Conservation (phyloP, 2,888 invertebrate species). For the Catotricha subobsoleta region DNA sequence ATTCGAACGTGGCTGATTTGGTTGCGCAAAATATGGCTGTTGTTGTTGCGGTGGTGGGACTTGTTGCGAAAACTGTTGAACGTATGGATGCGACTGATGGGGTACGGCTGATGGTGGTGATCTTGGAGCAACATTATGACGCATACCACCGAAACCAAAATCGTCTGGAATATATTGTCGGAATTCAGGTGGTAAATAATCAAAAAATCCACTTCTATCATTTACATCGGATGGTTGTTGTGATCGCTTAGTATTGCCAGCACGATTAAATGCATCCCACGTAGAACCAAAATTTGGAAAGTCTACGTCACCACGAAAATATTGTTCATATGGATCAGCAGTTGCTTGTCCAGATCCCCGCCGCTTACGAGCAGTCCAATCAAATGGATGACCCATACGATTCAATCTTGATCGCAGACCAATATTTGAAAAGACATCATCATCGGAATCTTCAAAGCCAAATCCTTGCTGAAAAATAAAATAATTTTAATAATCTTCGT, state of each 20-base stretch:
- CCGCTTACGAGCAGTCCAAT: conserved; percentile 14
- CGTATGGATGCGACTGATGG: conserved; percentile 10
- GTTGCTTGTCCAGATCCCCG: neutral
- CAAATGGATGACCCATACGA: conserved; percentile 27
- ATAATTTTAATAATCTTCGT: no score
- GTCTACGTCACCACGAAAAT: conserved; percentile 22
- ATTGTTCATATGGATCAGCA: conserved; percentile 10
- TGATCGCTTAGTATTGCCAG: conserved; percentile 26
- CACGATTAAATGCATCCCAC: conserved; percentile 4
- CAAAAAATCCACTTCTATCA: conserved; percentile 18
- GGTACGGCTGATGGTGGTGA: conserved; percentile 8
- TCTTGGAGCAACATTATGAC: conserved; percentile 8
- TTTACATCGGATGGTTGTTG: neutral
- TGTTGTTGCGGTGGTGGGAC: conserved; percentile 2
- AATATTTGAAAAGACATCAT: conserved; percentile 23
- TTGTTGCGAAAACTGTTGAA: conserved; percentile 8
- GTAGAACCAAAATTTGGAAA: conserved; percentile 23
- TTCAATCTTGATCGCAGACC: conserved; percentile 24
- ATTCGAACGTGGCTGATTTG: conserved; percentile 10
- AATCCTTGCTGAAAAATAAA: conserved; percentile 22
- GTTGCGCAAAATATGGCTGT: neutral
- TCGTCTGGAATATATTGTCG: conserved; percentile 27
- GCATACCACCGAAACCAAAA: conserved; percentile 17
- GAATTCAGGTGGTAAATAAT: conserved; percentile 28
- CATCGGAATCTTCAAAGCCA: conserved; percentile 22